Evolutionary conservation across 2,113 vertebrate species (phyloP).

Genomic region (Columba janthina): DNA sequence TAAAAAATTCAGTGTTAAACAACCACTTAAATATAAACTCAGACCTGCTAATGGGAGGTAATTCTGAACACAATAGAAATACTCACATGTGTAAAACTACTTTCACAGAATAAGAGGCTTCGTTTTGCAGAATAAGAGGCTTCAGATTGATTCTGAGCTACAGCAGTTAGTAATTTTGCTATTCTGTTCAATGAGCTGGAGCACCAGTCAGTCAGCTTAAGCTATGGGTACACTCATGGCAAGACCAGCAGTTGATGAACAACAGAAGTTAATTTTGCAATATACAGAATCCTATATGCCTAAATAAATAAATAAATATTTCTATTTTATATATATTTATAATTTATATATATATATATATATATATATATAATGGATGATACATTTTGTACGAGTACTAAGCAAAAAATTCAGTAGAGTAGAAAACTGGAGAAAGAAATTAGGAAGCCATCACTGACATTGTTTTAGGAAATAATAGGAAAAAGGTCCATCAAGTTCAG

Average conservation of each 20-base stretch:
- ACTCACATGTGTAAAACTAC: not conserved
- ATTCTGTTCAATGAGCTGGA: not conserved
- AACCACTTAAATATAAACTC: not conserved
- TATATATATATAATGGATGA: fast-evolving
- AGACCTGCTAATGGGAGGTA: not conserved
- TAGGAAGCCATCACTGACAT: not conserved
- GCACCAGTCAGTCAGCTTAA: not conserved
- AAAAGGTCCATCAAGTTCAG: not conserved
- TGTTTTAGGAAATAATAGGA: not conserved
- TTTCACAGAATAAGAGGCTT: not conserved
- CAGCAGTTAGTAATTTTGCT: not conserved
- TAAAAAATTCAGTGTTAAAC: not conserved
- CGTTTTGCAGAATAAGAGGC: not conserved
- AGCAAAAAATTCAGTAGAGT: not conserved
- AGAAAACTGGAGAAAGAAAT: not conserved
- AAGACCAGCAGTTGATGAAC: not conserved
- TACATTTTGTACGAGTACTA: not conserved
- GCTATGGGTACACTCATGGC: not conserved
- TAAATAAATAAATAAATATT: not conserved
- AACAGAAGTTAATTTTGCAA: not conserved
- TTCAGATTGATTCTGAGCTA: not conserved
- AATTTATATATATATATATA: too few relatives aligned
- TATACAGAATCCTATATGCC: not conserved
- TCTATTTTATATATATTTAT: too few relatives aligned
- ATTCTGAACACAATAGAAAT: not conserved